Evolutionary conservation across 2,888 invertebrate species (phyloP).

Genomic region (Ectropis crepuscularia): DNA sequence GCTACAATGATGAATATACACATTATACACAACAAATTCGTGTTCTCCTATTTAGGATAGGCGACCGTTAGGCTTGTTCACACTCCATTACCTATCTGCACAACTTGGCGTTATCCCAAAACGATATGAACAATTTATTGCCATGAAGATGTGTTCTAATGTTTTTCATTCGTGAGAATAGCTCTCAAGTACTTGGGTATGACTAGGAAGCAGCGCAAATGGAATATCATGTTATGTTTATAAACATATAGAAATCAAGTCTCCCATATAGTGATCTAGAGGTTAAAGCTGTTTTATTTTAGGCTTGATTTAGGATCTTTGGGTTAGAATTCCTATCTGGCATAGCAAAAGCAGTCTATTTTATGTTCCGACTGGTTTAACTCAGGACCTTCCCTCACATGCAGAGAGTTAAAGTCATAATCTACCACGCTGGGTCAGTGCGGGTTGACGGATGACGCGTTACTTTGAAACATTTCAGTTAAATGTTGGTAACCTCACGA

Average conservation of each 20-base stretch:
- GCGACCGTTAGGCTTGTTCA: conserved; percentile 11
- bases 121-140: conserved; percentile 11
- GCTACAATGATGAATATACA: not conserved
- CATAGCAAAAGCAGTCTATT: too few relatives aligned
- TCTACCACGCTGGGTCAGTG: too few relatives aligned
- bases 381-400: too few relatives aligned
- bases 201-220: conserved; percentile 39
- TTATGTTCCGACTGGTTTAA: too few relatives aligned
- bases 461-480: too few relatives aligned
- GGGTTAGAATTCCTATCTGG: too few relatives aligned
- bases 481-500: too few relatives aligned
- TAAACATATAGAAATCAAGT: conserved; percentile 14
- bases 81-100: conserved; percentile 14
- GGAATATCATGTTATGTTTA: conserved; percentile 41
- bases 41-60: not conserved
- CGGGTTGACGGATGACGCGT: too few relatives aligned
- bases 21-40: not conserved
- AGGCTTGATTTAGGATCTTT: too few relatives aligned
- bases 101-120: conserved; percentile 17
- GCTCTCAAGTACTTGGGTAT: conserved; percentile 6
- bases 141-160: not conserved
- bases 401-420: too few relatives aligned
- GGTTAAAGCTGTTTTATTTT: too few relatives aligned
- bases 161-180: conserved; percentile 1
- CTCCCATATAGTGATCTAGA: too few relatives aligned